Evolutionary conservation across 1,140 invertebrate species (phyloP).

Genomic region (Nephotettix cincticeps): DNA sequence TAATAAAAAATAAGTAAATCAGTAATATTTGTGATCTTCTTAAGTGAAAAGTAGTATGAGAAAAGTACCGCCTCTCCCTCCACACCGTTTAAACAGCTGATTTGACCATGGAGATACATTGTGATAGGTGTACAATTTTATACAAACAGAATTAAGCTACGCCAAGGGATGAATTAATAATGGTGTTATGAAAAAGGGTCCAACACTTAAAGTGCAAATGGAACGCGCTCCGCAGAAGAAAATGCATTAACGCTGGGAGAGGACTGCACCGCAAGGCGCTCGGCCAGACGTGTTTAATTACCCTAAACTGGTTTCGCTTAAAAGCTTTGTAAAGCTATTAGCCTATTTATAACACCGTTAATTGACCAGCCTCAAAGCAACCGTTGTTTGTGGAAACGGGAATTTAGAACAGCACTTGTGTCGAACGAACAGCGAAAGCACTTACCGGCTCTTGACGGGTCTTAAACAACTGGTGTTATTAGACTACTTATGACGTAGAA

Average conservation of each 20-base stretch:
- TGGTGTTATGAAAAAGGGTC: neutral
- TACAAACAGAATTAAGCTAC: neutral
- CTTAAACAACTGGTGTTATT: no score
- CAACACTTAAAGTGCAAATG: neutral
- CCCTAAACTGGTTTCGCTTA: conserved; percentile 17
- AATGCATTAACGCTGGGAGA: neutral
- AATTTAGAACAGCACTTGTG: neutral
- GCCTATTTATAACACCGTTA: conserved; percentile 7
- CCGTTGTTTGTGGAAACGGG: neutral
- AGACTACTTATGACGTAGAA: no score
- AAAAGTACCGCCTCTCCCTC: no score
- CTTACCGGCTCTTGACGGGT: no score
- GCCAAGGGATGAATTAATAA: neutral
- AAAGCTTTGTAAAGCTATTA: conserved; percentile 17
- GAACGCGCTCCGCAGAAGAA: no score
- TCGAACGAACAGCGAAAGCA: no score
- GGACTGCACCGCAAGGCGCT: neutral
- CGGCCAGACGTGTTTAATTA: neutral
- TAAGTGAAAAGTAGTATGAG: no score
- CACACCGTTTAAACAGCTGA: neutral
- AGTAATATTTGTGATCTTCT: no score
- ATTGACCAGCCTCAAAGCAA: neutral
- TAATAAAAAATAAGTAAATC: no score
- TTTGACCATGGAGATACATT: neutral
- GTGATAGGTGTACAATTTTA: neutral